Evolutionary conservation across 2,888 invertebrate genomes (phyloP).

Genomic region (Epistrophella euchroma): DNA sequence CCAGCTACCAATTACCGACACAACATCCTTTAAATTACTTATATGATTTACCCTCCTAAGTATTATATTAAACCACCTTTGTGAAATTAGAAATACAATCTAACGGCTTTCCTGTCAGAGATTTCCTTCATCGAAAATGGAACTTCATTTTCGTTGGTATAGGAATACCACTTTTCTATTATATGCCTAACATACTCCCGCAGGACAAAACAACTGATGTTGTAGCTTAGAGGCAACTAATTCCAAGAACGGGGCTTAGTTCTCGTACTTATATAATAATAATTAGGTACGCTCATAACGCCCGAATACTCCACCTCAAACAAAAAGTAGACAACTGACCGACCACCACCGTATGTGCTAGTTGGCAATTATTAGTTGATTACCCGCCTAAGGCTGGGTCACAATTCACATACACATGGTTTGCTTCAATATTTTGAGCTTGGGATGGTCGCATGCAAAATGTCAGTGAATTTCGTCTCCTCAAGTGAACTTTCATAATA

Average conservation of each 20-base stretch:
- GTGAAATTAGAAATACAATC: constrained; percentile 33
- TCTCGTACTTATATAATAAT: constrained; percentile 52
- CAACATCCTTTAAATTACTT: constrained; percentile 52
- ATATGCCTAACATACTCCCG: not conserved
- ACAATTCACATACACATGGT: constrained; percentile 1
- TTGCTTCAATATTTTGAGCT: constrained; percentile 8
- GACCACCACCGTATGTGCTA: constrained; percentile 39
- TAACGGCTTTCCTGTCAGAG: constrained; percentile 11
- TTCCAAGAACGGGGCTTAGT: constrained; percentile 24
- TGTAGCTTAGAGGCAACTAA: constrained; percentile 13
- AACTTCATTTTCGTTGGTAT: constrained; percentile 21
- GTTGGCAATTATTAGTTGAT: constrained; percentile 68
- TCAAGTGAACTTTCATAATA: constrained; percentile 61
- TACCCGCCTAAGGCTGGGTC: constrained; percentile 39
- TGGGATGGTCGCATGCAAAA: constrained; percentile 69
- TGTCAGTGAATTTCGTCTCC: constrained; percentile 67
- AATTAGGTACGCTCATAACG: constrained; percentile 67
- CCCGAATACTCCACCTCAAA: constrained; percentile 14
- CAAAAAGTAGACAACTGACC: constrained; percentile 25
- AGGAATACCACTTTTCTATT: not conserved
- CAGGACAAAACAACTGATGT: constrained; percentile 16
- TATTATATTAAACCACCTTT: constrained; percentile 16
- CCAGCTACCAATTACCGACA: constrained; percentile 49
- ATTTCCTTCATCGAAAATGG: constrained; percentile 25
- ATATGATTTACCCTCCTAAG: constrained; percentile 6